phyloP scores from a whole-genome alignment of 2,888 invertebrate genomes.

The Apocheima hispidaria region DNA sequence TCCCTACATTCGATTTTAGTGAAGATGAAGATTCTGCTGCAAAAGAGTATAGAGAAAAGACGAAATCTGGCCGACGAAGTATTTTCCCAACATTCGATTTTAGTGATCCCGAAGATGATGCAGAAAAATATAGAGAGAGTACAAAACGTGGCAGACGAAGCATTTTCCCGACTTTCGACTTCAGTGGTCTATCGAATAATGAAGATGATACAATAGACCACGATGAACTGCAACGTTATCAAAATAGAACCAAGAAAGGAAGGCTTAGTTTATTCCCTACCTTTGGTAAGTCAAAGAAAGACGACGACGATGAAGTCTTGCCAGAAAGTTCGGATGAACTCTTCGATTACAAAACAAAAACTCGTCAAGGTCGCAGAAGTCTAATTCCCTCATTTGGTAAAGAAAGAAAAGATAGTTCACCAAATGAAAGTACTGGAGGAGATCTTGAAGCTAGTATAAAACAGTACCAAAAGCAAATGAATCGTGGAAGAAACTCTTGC shows the following conservation, averaged over 20 bases:
- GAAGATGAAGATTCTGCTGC: constrained; percentile 74
- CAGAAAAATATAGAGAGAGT: constrained; percentile 71
- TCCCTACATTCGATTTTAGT: constrained; percentile 75
- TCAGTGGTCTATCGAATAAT: constrained; percentile 67
- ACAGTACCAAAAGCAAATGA: constrained; percentile 72
- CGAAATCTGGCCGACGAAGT: constrained; percentile 71
- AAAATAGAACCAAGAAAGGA: constrained; percentile 75
- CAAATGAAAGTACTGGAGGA: constrained; percentile 60
- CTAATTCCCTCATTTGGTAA: constrained; percentile 78
- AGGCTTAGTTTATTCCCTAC: constrained; percentile 77
- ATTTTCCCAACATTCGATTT: constrained; percentile 79
- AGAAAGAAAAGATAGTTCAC: constrained; percentile 70
- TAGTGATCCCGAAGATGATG: constrained; percentile 71
- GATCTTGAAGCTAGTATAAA: constrained; percentile 76
- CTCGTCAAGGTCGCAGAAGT: constrained; percentile 70
- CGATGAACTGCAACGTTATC: constrained; percentile 76
- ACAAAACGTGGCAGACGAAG: constrained; percentile 74
- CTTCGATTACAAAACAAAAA: constrained; percentile 77
- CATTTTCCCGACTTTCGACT: constrained; percentile 78
- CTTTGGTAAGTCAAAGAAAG: constrained; percentile 72
- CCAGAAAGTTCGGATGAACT: constrained; percentile 80
- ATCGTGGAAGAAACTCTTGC: constrained; percentile 64
- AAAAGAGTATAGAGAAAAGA: constrained; percentile 70
- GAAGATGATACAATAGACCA: constrained; percentile 75
- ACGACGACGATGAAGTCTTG: constrained; percentile 69